Percentiles rank a stretch among this genome's conserved stretches.
These are phyloP conservation scores for Lycaena phlaeas DNA, from an alignment of 2,888 invertebrate genomes.

Conservation along the genomic window DNA sequence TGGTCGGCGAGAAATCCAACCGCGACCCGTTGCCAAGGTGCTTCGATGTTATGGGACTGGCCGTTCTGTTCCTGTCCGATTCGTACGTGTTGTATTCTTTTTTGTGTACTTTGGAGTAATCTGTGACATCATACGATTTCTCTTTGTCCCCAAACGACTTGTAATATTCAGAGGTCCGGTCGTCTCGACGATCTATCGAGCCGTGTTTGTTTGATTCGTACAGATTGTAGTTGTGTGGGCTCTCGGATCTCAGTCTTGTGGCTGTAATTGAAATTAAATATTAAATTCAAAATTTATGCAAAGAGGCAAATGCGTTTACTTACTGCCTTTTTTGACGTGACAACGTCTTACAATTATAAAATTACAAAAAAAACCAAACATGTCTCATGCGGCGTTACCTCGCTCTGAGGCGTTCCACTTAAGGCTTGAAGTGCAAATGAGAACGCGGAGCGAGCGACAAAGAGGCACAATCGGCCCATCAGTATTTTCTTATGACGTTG, in stretches of 20 bases:
- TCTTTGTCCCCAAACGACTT: constrained; percentile 55
- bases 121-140: constrained; percentile 56
- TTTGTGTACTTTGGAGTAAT: constrained; percentile 54
- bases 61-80: constrained; percentile 59
- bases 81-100: constrained; percentile 56
- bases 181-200: constrained; percentile 58
- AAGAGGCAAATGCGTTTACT: no score
- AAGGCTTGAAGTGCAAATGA: no score
- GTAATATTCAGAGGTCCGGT: constrained; percentile 57
- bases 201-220: constrained; percentile 56
- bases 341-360: no score
- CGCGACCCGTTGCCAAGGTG: constrained; percentile 66
- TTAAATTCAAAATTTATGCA: no score
- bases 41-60: constrained; percentile 67
- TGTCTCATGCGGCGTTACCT: no score
- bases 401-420: no score
- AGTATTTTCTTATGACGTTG: no score
- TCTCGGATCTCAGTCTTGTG: constrained; percentile 58
- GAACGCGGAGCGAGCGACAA: no score
- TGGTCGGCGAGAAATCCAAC: constrained; percentile 63
- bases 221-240: constrained; percentile 53
- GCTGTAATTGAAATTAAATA: constrained; percentile 42
- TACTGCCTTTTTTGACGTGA: no score
- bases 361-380: no score
- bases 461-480: no score